Conservation (phyloP, 1,140 invertebrate species). For the Leptopilina boulardi region DNA sequence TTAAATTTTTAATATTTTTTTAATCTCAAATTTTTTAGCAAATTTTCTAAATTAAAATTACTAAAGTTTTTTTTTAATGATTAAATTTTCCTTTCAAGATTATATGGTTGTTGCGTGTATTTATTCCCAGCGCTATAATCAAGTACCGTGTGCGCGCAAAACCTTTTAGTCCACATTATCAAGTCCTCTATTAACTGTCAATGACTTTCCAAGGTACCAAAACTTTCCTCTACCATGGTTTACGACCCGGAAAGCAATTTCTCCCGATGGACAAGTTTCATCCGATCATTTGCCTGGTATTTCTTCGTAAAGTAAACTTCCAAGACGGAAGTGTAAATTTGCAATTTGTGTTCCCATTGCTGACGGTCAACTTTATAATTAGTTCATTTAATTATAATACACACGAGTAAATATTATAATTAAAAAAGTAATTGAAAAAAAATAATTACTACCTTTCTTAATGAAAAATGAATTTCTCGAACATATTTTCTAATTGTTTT, state of each 20-base stretch:
- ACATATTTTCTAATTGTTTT: too few relatives aligned
- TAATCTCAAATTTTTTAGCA: too few relatives aligned
- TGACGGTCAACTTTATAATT: slow-evolving; percentile 12
- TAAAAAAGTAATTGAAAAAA: too few relatives aligned
- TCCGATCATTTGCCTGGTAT: background rate
- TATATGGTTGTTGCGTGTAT: background rate
- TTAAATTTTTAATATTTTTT: too few relatives aligned
- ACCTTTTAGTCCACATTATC: slow-evolving; percentile 29
- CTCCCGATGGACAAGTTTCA: slow-evolving; percentile 27
- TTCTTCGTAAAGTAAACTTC: background rate
- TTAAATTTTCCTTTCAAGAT: background rate
- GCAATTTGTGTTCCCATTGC: background rate
- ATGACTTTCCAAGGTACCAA: slow-evolving; percentile 24
- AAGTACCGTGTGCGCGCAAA: slow-evolving; percentile 1
- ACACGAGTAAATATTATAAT: background rate
- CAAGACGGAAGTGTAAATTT: background rate
- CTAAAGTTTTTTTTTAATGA: background rate
- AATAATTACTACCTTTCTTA: too few relatives aligned
- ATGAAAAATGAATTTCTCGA: too few relatives aligned
- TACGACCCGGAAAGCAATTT: slow-evolving; percentile 23
- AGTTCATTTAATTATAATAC: background rate
- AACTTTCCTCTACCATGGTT: slow-evolving; percentile 16
- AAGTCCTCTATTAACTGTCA: slow-evolving; percentile 27
- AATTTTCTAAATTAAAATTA: background rate
- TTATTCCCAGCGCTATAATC: background rate